phyloP scores from a whole-genome alignment of 2,888 invertebrate species.

The Eledone cirrhosa region DNA sequence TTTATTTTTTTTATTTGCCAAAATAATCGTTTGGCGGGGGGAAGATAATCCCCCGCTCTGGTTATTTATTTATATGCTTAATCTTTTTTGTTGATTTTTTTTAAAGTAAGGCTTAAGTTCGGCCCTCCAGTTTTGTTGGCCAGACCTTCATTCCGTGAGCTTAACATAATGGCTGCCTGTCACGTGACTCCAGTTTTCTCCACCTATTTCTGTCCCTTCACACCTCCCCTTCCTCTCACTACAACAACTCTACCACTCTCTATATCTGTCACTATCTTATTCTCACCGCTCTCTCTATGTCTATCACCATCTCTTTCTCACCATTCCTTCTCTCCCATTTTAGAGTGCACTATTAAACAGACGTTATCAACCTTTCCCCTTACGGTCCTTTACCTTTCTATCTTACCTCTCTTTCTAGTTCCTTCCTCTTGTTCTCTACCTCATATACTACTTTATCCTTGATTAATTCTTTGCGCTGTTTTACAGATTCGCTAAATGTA shows the following conservation, averaged over 20 bases:
- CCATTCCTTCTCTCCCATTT: no score
- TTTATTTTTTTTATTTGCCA: constrained; percentile 10
- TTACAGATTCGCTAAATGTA: no score
- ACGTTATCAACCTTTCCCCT: no score
- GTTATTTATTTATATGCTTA: neutral
- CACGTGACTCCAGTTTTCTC: constrained; percentile 57
- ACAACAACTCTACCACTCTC: no score
- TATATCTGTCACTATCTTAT: no score
- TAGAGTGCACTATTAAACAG: no score
- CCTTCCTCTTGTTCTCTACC: neutral
- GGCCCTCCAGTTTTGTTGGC: constrained; percentile 27
- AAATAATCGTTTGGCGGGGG: constrained; percentile 3
- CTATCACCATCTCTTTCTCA: no score
- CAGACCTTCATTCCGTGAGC: constrained; percentile 45
- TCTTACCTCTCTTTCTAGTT: neutral
- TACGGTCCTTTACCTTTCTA: no score
- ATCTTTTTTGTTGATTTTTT: neutral
- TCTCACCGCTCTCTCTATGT: no score
- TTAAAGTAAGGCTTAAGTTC: constrained; percentile 22
- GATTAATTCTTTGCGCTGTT: no score
- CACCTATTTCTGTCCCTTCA: constrained; percentile 8
- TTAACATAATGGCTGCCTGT: constrained; percentile 61
- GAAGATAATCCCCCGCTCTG: neutral
- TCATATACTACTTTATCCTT: no score
- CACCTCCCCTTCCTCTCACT: neutral